Base-by-base conservation (phyloP, 2,797 vertebrate species). In the Hylomyscus alleni region DNA sequence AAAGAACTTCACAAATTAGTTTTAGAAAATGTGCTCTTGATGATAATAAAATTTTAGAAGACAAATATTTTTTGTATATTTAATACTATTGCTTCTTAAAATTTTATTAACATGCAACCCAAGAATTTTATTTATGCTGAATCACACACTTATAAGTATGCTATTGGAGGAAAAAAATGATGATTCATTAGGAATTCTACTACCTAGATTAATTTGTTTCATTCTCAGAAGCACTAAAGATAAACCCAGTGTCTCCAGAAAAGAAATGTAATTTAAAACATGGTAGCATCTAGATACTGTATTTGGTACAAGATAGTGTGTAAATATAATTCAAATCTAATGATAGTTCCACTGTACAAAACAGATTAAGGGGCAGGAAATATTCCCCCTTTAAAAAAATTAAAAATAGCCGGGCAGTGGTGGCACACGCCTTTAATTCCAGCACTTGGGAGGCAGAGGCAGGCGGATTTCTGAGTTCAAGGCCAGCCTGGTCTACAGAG, bases 101-200 rank as follows among this genome's bases (percentile, higher is more conserved):
- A 14, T 40, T 60, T 93, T 22, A 10, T 0, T 58, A 56, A 65
- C 29, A 69, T 11, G 12, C 0, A 91, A 54, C 5, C 90, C 56
- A 83, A 47, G 75, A 90, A 94, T 65, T 60, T 72, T 97, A 95
- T 37, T 81, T 92, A 89, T 89, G 78, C 11, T 15, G 85, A 90
- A 47, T 7, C 29, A 62, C 11, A 20, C 85, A 10, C 94, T 91
- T 90, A 58, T 93, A 54, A 94, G 78, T 93, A 96, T 47, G 60
- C 89, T 90, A 95, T 60, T 69, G 24, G 81, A 89, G 52, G 44
- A 81, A 91, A 91, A 91, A 97, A 97, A 92, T 78, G 75, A 91
- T 93, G 67, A 96, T 60, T 67, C 73, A 40, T 56, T 73, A 84
- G 56, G 34, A 67, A 67, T 65, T 81, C 26, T 65, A 47, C 40